A percentile compares a stretch with the other conserved stretches of the same genome.
Evolutionary conservation across 2,888 invertebrate genomes (phyloP).

Genomic region (Spisula solida): DNA sequence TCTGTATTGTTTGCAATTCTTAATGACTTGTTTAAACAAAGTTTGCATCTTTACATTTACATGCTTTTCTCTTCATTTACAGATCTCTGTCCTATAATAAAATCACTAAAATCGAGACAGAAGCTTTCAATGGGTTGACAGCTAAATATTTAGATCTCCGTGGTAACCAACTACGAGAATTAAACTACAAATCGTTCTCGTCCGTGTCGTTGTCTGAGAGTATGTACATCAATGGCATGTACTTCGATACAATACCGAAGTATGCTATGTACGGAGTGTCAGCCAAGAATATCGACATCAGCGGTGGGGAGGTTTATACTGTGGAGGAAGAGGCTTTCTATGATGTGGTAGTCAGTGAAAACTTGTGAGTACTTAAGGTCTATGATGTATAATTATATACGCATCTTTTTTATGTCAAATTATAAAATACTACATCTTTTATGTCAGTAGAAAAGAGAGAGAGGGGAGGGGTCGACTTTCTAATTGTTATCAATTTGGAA

Average conservation of each 20-base stretch:
- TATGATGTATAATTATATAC: no score
- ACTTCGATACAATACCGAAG: constrained; percentile 50
- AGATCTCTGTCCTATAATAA: constrained; percentile 57
- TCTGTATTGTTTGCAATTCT: no score
- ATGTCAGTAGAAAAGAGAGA: no score
- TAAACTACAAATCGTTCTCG: constrained; percentile 52
- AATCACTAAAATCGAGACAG: constrained; percentile 51
- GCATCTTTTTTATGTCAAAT: no score
- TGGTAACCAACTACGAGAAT: constrained; percentile 57
- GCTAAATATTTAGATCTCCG: constrained; percentile 56
- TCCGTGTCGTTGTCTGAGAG: constrained; percentile 49
- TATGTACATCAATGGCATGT: constrained; percentile 57
- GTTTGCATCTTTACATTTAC: no score
- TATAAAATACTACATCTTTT: no score
- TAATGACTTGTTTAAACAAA: no score
- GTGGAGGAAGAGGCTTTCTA: constrained; percentile 60
- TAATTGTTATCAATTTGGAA: no score
- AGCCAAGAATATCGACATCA: constrained; percentile 55
- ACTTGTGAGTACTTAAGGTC: constrained; percentile 56
- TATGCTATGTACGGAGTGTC: constrained; percentile 55
- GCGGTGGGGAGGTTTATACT: constrained; percentile 41
- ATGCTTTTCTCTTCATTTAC: background rate
- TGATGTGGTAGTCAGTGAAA: constrained; percentile 54
- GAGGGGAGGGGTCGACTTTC: no score
- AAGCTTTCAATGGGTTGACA: constrained; percentile 62